phyloP scores from a whole-genome alignment of 1,140 invertebrate genomes.

The Sminthurides bifidus region DNA sequence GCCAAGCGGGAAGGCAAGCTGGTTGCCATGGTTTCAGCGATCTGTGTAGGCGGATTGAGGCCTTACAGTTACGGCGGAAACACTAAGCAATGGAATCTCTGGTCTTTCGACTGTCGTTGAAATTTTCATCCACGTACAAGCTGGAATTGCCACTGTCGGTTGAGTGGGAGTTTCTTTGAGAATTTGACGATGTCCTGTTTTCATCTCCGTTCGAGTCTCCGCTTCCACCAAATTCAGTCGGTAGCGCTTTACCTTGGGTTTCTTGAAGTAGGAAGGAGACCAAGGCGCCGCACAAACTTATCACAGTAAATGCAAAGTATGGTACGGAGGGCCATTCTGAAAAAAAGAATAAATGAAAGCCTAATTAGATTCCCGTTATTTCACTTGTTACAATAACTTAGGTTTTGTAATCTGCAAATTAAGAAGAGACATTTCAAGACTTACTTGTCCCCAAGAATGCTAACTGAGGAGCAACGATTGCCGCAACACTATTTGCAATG shows the following conservation, averaged over 20 bases:
- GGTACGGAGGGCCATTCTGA: conserved; percentile 16
- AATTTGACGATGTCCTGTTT: no score
- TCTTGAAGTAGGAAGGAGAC: conserved; percentile 22
- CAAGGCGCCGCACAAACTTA: conserved; percentile 15
- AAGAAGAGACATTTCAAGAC: background rate
- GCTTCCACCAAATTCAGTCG: no score
- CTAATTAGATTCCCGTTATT: background rate
- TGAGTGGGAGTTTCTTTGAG: no score
- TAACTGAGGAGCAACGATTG: conserved; percentile 13
- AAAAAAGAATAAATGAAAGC: background rate
- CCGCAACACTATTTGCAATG: conserved; percentile 1
- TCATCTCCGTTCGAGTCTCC: no score
- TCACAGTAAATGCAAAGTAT: conserved; percentile 19
- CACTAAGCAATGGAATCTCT: no score
- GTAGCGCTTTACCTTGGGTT: conserved; percentile 13
- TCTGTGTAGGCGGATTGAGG: no score
- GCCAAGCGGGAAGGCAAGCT: no score
- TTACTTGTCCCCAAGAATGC: conserved; percentile 17
- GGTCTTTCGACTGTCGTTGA: no score
- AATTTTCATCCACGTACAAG: no score
- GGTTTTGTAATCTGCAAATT: background rate
- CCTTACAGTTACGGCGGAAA: no score
- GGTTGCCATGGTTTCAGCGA: no score
- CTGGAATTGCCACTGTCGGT: no score
- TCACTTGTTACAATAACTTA: background rate